Conservation (phyloP, 2,113 vertebrate genomes). For the Tichodroma muraria region DNA sequence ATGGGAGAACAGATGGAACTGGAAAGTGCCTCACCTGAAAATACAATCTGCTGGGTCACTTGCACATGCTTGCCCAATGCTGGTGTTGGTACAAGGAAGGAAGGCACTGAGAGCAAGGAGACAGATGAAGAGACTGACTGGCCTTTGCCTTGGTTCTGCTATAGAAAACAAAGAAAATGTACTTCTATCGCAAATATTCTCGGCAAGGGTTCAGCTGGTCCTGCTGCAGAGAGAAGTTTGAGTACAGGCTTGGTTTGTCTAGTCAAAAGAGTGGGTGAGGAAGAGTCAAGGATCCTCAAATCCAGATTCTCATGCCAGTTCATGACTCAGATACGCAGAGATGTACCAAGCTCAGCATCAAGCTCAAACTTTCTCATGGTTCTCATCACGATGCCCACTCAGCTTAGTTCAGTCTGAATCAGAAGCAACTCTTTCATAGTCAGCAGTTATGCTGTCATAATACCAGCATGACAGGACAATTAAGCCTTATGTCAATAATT, state of each 20-base stretch:
- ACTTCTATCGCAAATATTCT: background rate
- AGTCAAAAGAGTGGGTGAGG: background rate
- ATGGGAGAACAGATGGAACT: background rate
- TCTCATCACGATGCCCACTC: background rate
- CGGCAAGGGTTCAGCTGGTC: background rate
- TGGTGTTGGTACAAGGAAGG: background rate
- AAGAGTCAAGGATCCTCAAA: background rate
- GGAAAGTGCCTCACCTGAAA: background rate
- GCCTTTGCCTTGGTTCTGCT: background rate
- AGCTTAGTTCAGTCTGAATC: conserved; percentile 37
- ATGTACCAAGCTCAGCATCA: background rate
- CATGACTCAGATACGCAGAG: conserved; percentile 1
- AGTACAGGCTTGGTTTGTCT: background rate
- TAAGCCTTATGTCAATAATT: background rate
- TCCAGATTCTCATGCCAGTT: background rate
- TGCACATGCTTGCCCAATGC: background rate
- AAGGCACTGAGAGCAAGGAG: background rate
- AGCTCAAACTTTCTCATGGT: conserved; percentile 8
- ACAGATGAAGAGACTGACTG: background rate
- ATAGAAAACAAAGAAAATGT: background rate
- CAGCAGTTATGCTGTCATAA: conserved; percentile 12
- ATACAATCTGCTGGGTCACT: background rate
- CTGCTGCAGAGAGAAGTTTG: background rate
- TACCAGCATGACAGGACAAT: conserved; percentile 8
- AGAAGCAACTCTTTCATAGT: conserved; percentile 26